Evolutionary conservation across 2,797 vertebrate species (phyloP).

Genomic region (Odontamblyopus rebecca): DNA sequence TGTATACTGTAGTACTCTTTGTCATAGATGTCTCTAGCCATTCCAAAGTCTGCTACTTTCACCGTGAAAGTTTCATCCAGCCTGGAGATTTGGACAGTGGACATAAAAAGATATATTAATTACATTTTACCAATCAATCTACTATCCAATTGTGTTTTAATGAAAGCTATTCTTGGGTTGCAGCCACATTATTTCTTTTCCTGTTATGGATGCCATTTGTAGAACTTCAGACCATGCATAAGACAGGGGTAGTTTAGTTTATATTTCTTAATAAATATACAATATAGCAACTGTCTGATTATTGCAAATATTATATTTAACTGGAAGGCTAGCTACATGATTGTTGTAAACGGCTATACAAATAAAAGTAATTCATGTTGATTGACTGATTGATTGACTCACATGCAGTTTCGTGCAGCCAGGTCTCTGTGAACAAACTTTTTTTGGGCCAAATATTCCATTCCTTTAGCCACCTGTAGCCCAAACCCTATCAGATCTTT

Average conservation of each 20-base stretch:
- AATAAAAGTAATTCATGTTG: neutral
- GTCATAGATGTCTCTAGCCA: conserved; percentile 90
- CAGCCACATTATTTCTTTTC: neutral
- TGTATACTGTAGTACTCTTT: conserved; percentile 96
- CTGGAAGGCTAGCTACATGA: too few species aligned
- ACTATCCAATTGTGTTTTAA: neutral
- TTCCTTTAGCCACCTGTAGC: conserved; percentile 92
- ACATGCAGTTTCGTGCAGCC: conserved; percentile 99
- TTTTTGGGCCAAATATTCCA: conserved; percentile 92
- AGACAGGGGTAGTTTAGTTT: too few species aligned
- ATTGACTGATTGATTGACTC: conserved; percentile 60
- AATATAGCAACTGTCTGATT: too few species aligned
- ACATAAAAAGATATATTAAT: neutral
- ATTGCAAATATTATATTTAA: too few species aligned
- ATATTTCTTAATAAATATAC: too few species aligned
- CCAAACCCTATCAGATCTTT: conserved; percentile 96
- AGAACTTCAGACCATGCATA: neutral
- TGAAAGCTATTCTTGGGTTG: neutral
- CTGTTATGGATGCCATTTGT: neutral
- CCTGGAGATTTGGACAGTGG: conserved; percentile 68
- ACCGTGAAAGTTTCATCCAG: conserved; percentile 90
- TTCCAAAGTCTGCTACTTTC: conserved; percentile 96
- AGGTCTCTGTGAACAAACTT: conserved; percentile 98
- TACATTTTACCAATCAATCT: neutral
- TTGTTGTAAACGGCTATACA: neutral